These are phyloP conservation scores for Dromococcyx pavoninus DNA, from an alignment of 2,797 vertebrate genomes.

Conservation along the genomic window DNA sequence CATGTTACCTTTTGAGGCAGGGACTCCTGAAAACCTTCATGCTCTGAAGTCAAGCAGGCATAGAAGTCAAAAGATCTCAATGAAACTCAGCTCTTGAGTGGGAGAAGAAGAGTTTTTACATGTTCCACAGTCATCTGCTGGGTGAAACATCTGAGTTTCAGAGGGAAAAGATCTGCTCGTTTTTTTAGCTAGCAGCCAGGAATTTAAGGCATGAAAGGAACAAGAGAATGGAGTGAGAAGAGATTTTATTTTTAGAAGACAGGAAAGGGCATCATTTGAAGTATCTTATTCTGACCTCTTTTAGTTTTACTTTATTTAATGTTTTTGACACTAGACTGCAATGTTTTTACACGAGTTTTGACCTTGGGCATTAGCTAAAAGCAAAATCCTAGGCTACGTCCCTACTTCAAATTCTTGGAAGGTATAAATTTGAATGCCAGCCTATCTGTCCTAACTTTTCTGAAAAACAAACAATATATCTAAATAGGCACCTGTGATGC, in stretches of 20 bases:
- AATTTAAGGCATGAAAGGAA: neutral
- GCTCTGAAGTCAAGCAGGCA: neutral
- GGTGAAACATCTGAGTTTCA: neutral
- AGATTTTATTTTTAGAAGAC: neutral
- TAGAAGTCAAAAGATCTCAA: neutral
- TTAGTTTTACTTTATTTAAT: neutral
- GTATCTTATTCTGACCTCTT: neutral
- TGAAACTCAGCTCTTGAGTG: neutral
- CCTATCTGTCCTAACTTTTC: neutral
- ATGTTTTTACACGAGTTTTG: neutral
- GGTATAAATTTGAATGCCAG: neutral
- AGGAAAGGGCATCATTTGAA: neutral
- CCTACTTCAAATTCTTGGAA: neutral
- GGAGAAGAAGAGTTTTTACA: neutral
- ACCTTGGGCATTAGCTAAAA: neutral
- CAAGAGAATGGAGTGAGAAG: neutral
- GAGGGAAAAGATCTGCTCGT: neutral
- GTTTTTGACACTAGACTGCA: neutral
- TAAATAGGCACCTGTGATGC: neutral
- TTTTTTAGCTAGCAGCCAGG: neutral
- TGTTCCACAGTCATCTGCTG: neutral
- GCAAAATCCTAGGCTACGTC: neutral
- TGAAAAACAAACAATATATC: neutral
- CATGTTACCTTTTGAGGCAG: fast-evolving
- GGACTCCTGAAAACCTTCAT: neutral